Conservation (phyloP, 2,113 vertebrate genomes). For the Nipponia nippon region DNA sequence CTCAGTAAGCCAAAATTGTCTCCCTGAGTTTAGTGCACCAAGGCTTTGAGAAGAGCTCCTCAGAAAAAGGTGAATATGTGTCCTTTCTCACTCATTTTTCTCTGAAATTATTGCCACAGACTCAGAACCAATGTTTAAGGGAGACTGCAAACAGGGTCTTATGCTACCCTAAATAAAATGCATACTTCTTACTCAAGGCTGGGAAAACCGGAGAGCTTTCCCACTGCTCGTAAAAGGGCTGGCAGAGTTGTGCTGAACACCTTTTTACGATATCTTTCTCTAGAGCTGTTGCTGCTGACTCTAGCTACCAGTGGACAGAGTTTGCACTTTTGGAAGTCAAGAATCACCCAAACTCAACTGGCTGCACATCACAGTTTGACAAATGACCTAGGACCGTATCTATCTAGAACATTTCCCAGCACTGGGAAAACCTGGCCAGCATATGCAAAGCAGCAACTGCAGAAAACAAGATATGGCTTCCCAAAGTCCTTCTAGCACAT, state of each 20-base stretch:
- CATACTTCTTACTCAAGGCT: not conserved
- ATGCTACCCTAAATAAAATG: not conserved
- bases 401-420: not conserved
- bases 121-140: not conserved
- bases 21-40: not conserved
- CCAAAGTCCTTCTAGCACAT: not conserved
- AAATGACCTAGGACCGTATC: not conserved
- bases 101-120: not conserved
- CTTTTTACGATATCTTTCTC: not conserved
- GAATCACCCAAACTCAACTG: not conserved
- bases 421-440: not conserved
- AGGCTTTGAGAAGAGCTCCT: not conserved
- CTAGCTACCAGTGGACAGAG: not conserved
- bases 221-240: not conserved
- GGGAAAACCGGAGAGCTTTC: not conserved
- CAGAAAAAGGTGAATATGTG: not conserved
- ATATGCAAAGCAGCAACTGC: not conserved
- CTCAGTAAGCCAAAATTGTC: not conserved
- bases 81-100: not conserved
- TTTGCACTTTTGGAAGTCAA: not conserved
- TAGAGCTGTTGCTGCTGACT: not conserved
- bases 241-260: not conserved
- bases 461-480: not conserved
- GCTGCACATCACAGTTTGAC: not conserved
- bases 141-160: not conserved